phyloP scores from a whole-genome alignment of 2,888 invertebrate species.

The Thysanoteuthis rhombus region DNA sequence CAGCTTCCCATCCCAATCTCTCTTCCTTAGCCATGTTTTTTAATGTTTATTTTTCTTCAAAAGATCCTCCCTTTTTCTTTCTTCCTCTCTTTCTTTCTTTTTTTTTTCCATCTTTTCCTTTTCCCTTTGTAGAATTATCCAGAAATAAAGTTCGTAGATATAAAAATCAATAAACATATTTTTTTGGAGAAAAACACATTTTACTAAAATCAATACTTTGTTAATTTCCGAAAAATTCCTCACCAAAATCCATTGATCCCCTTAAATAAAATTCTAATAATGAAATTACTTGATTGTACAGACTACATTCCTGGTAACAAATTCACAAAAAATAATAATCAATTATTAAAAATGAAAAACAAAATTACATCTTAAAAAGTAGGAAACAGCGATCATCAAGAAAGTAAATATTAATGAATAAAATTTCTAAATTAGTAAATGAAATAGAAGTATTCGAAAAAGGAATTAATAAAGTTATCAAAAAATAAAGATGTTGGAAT shows the following conservation, averaged over 20 bases:
- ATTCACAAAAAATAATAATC: background rate
- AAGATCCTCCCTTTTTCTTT: too few species aligned
- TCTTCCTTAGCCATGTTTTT: too few species aligned
- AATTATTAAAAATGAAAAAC: background rate
- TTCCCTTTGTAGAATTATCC: background rate
- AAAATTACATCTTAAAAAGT: background rate
- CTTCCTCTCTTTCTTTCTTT: too few species aligned
- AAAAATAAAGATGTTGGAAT: background rate
- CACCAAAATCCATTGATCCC: background rate
- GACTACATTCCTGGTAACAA: background rate
- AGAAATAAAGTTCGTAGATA: background rate
- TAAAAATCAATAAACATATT: background rate
- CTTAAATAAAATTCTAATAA: slow-evolving; percentile 12
- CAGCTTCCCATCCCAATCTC: too few species aligned
- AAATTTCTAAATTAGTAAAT: background rate
- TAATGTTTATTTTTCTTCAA: too few species aligned
- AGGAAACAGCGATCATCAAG: background rate
- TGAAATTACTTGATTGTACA: slow-evolving; percentile 12
- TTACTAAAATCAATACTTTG: background rate
- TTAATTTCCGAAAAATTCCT: slow-evolving; percentile 12
- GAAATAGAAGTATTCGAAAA: background rate
- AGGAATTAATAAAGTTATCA: background rate
- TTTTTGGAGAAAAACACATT: background rate
- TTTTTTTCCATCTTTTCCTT: too few species aligned
- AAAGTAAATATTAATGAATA: background rate